These are phyloP conservation scores for Chromis chromis DNA, from an alignment of 2,797 vertebrate genomes.

Conservation along the genomic window DNA sequence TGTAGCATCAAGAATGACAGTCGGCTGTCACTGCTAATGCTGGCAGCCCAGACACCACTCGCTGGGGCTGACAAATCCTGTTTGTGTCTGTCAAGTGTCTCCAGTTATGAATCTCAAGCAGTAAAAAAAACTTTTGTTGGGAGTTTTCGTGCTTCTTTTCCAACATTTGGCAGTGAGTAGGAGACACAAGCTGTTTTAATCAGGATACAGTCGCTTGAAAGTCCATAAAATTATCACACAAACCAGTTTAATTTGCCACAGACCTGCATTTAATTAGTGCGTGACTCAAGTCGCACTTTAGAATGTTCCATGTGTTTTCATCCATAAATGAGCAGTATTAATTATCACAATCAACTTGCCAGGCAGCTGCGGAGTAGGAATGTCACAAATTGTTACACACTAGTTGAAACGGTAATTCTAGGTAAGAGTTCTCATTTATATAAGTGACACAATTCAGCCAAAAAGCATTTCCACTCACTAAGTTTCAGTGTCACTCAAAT, in stretches of 20 bases:
- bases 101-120: constrained; percentile 58
- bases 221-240: constrained; percentile 39
- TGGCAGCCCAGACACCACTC: constrained; percentile 65
- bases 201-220: constrained; percentile 19
- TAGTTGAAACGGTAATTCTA: constrained; percentile 1
- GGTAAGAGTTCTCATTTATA: constrained; percentile 22
- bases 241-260: constrained; percentile 51
- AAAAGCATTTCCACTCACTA: constrained; percentile 9
- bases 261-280: constrained; percentile 54
- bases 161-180: constrained; percentile 15
- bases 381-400: constrained; percentile 6
- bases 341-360: constrained; percentile 36
- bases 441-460: constrained; percentile 16
- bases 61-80: constrained; percentile 72
- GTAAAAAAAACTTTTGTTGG: constrained; percentile 54
- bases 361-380: constrained; percentile 28
- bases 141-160: constrained; percentile 37
- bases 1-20: constrained; percentile 72
- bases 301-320: constrained; percentile 49
- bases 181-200: constrained; percentile 31
- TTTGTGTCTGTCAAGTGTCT: constrained; percentile 69
- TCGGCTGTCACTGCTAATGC: constrained; percentile 72
- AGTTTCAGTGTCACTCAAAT: constrained; percentile 3
- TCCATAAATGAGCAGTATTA: constrained; percentile 37
- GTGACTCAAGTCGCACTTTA: constrained; percentile 44